These are phyloP conservation scores for Drosophila niveifrons DNA, from an alignment of 2,888 invertebrate species.

Conservation along the genomic window DNA sequence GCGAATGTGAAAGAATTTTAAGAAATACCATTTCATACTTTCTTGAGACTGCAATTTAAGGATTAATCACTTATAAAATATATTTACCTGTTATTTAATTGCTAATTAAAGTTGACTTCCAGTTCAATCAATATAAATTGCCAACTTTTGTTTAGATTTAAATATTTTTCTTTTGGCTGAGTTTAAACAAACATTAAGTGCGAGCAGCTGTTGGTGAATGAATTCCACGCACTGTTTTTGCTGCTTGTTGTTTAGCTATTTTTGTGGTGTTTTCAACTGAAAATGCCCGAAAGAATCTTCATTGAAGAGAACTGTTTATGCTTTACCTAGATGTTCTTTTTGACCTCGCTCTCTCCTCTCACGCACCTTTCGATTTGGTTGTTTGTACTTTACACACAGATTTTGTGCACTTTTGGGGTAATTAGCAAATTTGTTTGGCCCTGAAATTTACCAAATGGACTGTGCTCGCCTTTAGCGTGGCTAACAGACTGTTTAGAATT, in stretches of 20 bases:
- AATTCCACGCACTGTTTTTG: constrained; percentile 6
- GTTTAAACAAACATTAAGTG: constrained; percentile 13
- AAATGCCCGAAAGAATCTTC: not conserved
- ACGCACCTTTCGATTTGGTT: constrained; percentile 20
- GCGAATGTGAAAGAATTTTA: too few species aligned
- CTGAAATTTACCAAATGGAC: constrained; percentile 46
- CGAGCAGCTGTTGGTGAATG: constrained; percentile 20
- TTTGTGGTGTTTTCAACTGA: not conserved
- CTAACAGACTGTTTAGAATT: constrained; percentile 33
- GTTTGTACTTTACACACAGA: constrained; percentile 38
- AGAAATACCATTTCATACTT: too few species aligned
- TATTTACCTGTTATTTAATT: not conserved
- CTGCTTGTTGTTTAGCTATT: constrained; percentile 5
- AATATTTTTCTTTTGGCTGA: too few species aligned
- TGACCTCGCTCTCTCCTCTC: constrained; percentile 4
- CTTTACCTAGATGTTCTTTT: constrained; percentile 18
- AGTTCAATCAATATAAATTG: too few species aligned
- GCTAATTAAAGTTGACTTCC: constrained; percentile 15
- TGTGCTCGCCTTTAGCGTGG: constrained; percentile 18
- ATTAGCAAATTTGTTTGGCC: constrained; percentile 69
- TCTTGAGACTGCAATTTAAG: too few species aligned
- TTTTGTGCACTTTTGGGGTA: constrained; percentile 66
- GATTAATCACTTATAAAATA: too few species aligned
- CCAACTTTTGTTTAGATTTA: too few species aligned
- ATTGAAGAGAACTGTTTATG: constrained; percentile 42